A percentile compares a stretch with the other conserved stretches of the same genome.
Evolutionary conservation across 2,888 invertebrate genomes (phyloP).

Genomic region (Philopedon plagiatum): DNA sequence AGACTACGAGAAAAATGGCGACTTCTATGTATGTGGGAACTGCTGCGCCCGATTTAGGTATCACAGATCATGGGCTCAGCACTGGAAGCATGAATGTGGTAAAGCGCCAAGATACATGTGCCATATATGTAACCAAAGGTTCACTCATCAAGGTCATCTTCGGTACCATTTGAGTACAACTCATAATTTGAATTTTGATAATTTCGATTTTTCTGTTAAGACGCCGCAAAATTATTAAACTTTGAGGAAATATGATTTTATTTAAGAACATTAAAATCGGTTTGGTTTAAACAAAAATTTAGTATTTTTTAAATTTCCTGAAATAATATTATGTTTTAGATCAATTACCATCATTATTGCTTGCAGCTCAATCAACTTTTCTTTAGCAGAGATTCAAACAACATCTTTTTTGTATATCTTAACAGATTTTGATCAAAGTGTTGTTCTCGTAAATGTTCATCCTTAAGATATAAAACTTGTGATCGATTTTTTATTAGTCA

Average conservation of each 20-base stretch:
- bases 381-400: too few relatives aligned
- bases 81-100: constrained; percentile 55
- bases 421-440: not conserved
- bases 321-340: too few relatives aligned
- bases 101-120: constrained; percentile 58
- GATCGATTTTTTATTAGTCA: too few relatives aligned
- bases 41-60: constrained; percentile 39
- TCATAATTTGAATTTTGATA: constrained; percentile 46
- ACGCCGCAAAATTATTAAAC: not conserved
- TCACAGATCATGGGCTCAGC: constrained; percentile 41
- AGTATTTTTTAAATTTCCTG: too few relatives aligned
- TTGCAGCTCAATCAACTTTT: too few relatives aligned
- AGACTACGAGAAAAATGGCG: constrained; percentile 28
- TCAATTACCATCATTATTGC: too few relatives aligned
- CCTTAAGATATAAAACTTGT: too few relatives aligned
- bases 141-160: constrained; percentile 40
- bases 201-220: constrained; percentile 35
- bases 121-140: constrained; percentile 48
- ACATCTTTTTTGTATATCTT: too few relatives aligned
- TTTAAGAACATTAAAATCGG: too few relatives aligned
- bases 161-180: constrained; percentile 44
- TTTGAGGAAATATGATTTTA: too few relatives aligned
- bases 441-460: too few relatives aligned
- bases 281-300: too few relatives aligned
- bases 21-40: constrained; percentile 34